These are phyloP conservation scores for Drosophila rhopaloa DNA, from an alignment of 1,140 invertebrate genomes.

Conservation along the genomic window DNA sequence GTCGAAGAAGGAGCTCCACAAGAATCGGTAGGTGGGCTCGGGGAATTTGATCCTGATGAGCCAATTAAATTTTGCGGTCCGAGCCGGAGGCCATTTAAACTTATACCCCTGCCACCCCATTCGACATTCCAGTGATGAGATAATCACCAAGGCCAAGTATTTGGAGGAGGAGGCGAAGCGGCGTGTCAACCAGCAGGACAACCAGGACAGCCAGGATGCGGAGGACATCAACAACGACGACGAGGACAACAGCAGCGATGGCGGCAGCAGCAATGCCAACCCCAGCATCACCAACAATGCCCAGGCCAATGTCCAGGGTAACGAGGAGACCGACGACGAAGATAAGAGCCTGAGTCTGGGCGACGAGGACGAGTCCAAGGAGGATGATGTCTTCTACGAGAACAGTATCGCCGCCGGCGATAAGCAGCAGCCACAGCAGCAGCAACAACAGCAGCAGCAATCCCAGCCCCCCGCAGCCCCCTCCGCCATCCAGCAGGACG, in stretches of 20 bases:
- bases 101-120: slow-evolving; percentile 11
- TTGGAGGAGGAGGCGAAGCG: slow-evolving; percentile 86
- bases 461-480: slow-evolving; percentile 31
- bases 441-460: slow-evolving; percentile 52
- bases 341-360: slow-evolving; percentile 74
- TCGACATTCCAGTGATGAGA: slow-evolving; percentile 86
- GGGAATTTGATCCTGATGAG: slow-evolving; percentile 45
- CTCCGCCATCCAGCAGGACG: slow-evolving; percentile 85
- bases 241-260: slow-evolving; percentile 74
- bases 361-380: slow-evolving; percentile 86
- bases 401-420: slow-evolving; percentile 85
- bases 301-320: slow-evolving; percentile 77
- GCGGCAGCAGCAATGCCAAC: slow-evolving; percentile 14
- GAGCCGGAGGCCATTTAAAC: slow-evolving; percentile 36
- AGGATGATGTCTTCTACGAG: slow-evolving; percentile 91
- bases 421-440: slow-evolving; percentile 60
- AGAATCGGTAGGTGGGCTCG: slow-evolving; percentile 89
- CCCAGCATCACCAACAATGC: slow-evolving; percentile 47
- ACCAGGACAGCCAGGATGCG: slow-evolving; percentile 68
- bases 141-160: slow-evolving; percentile 88
- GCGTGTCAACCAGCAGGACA: slow-evolving; percentile 80
- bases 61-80: slow-evolving; percentile 65
- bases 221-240: slow-evolving; percentile 79
- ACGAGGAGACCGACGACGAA: slow-evolving; percentile 75
- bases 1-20: slow-evolving; percentile 92